A percentile compares a stretch with the other conserved stretches of the same genome.
phyloP scores from a whole-genome alignment of 2,888 invertebrate species.

The Trichogramma evanescens region DNA sequence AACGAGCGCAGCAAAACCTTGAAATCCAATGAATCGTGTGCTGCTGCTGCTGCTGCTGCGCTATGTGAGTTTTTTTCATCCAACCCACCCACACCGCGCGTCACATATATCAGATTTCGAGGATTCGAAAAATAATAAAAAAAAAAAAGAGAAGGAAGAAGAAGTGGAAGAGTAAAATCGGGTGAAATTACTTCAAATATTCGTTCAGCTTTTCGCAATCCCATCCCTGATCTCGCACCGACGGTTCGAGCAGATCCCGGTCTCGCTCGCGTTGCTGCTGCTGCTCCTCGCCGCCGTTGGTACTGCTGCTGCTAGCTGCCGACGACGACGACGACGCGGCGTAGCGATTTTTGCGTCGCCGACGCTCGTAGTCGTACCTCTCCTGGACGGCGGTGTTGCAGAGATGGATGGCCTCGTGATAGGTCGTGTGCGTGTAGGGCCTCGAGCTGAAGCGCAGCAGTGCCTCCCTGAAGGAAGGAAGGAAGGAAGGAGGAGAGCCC shows the following conservation, averaged over 20 bases:
- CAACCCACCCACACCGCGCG: too few relatives aligned
- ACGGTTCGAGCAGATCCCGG: conserved; percentile 16
- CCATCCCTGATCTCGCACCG: conserved; percentile 38
- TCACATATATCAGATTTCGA: too few relatives aligned
- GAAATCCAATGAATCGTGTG: too few relatives aligned
- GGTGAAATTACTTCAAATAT: conserved; percentile 41
- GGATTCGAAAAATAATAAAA: not conserved
- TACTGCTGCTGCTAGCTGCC: too few relatives aligned
- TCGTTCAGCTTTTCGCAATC: conserved; percentile 42
- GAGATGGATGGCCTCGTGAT: conserved; percentile 79
- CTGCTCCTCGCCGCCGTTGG: not conserved
- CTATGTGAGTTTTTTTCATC: too few relatives aligned
- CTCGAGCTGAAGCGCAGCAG: conserved; percentile 83
- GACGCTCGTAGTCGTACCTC: conserved; percentile 53
- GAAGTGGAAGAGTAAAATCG: not conserved
- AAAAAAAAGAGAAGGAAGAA: not conserved
- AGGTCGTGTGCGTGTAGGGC: conserved; percentile 68
- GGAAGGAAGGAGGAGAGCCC: too few relatives aligned
- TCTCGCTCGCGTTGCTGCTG: not conserved
- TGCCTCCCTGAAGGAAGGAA: conserved; percentile 53
- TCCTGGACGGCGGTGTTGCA: conserved; percentile 77
- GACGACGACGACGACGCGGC: conserved; percentile 16
- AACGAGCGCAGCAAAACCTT: too few relatives aligned
- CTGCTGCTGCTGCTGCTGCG: too few relatives aligned
- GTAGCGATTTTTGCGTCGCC: conserved; percentile 27